Conservation (phyloP, 2,888 invertebrate genomes). For the Lasioglossum marginatum region DNA sequence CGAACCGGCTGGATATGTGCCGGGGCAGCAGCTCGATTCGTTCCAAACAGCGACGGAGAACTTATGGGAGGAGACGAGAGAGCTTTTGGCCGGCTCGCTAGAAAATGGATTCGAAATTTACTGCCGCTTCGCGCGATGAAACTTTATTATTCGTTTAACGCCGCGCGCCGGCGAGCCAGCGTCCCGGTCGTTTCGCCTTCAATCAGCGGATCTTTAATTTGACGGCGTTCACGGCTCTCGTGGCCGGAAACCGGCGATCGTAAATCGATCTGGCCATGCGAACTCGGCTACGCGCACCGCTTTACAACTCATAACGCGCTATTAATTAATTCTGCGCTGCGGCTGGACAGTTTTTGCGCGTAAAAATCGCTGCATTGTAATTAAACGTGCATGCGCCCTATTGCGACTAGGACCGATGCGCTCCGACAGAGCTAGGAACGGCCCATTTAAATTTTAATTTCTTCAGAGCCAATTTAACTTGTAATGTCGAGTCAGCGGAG, state of each 20-base stretch:
- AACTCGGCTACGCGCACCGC: not conserved
- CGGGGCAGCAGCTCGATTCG: slow-evolving; percentile 37
- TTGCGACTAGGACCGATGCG: not conserved
- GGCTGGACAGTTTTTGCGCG: not conserved
- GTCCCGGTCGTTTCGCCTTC: slow-evolving; percentile 21
- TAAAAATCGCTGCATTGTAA: not conserved
- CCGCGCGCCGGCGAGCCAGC: not conserved
- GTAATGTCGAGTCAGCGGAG: not conserved
- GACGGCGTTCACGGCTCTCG: slow-evolving; percentile 15
- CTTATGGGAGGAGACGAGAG: slow-evolving; percentile 10
- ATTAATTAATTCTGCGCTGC: not conserved
- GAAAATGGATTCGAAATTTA: slow-evolving; percentile 58
- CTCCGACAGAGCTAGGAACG: not conserved
- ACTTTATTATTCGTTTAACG: slow-evolving; percentile 42
- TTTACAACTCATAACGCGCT: slow-evolving; percentile 10
- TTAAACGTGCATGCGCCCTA: not conserved
- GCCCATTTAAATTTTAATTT: not conserved
- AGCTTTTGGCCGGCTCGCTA: not conserved
- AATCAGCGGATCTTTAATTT: slow-evolving; percentile 37
- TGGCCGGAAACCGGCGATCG: slow-evolving; percentile 8
- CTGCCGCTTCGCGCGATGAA: slow-evolving; percentile 44
- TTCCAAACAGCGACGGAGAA: slow-evolving; percentile 28
- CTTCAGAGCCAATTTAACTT: not conserved
- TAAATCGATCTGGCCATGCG: slow-evolving; percentile 6
- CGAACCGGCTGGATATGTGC: slow-evolving; percentile 35